Evolutionary conservation across 2,797 vertebrate genomes (phyloP), one percentile per base, ranked within the genome.

Genomic region (Danio albolineatus): DNA sequence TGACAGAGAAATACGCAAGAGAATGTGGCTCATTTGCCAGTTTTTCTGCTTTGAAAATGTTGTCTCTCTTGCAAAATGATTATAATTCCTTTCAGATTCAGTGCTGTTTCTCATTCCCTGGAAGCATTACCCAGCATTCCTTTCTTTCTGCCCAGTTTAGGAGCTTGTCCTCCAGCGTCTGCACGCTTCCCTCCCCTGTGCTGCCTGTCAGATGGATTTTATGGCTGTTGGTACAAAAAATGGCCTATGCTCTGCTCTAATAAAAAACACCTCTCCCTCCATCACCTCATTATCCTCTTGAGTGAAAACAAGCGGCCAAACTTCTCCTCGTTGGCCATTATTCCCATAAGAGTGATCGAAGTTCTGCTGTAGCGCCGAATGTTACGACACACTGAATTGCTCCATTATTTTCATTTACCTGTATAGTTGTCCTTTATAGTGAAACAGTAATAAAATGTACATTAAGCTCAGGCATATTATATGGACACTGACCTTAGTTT

Each of bases 171-270:
- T 67, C 59, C 59, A 36, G 57, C 14, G 17, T 73, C 57, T 64
- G 39, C 59, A 62, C 10, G 28, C 46, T 61, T 67, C 54, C 44
- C 72, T 82, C 82, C 80, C 78, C 73, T 76, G 77, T 44, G 48
- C 51, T 57, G 76, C 88, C 87, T 89, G 89, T 91, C 91, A 88
- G 86, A 90, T 89, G 86, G 90, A 92, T 92, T 91, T 91, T 90
- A 91, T 89, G 86, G 89, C 83, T 83, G 76, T 82, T 88, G 67
- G 87, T 78, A 85, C 75, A 81, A 88, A 87, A 89, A 82, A 76
- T 76, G 64, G 82, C 83, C 89, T 82, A 77, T 86, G 85, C 44
- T 83, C 82, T 79, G 10, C 5, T 56, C 77, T 78, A 82, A 72
- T 83, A 82, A 87, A 86, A 87, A 88, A 88, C 71, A 88, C 82